Percentiles rank a stretch among this genome's conserved stretches.
Evolutionary conservation across 2,888 invertebrate genomes (phyloP).

Genomic region (Dexiosoma caninum): DNA sequence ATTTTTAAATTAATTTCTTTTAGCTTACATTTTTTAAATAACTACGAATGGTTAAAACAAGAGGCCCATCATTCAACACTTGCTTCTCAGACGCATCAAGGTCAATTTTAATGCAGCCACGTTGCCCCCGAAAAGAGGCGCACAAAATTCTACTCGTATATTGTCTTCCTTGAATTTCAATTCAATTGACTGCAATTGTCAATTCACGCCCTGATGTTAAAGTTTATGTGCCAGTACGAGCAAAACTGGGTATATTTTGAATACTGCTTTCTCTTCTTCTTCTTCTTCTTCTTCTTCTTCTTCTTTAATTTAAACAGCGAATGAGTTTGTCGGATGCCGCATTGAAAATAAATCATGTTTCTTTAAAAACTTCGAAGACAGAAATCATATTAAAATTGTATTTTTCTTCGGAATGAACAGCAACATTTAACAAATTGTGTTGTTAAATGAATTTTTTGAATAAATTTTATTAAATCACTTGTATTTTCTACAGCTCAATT

Average conservation of each 20-base stretch:
- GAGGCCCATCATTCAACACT: background rate
- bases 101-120: background rate
- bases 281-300: background rate
- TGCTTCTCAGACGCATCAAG: background rate
- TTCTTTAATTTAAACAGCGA: background rate
- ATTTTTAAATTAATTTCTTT: background rate
- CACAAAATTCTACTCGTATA: background rate
- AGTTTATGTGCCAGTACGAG: constrained; percentile 18
- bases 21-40: background rate
- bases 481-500: constrained; percentile 35
- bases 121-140: background rate
- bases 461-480: constrained; percentile 52
- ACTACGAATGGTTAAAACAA: background rate
- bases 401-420: constrained; percentile 34
- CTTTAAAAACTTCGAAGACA: background rate
- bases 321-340: background rate
- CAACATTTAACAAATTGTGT: constrained; percentile 36
- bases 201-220: constrained; percentile 51
- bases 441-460: constrained; percentile 5
- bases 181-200: constrained; percentile 60
- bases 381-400: constrained; percentile 16
- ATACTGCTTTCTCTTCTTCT: too few species aligned
- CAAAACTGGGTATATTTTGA: background rate
- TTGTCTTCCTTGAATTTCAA: constrained; percentile 46
- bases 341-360: background rate